These are phyloP conservation scores for Atractosteus spatula DNA, from an alignment of 2,113 vertebrate genomes.

Conservation along the genomic window DNA sequence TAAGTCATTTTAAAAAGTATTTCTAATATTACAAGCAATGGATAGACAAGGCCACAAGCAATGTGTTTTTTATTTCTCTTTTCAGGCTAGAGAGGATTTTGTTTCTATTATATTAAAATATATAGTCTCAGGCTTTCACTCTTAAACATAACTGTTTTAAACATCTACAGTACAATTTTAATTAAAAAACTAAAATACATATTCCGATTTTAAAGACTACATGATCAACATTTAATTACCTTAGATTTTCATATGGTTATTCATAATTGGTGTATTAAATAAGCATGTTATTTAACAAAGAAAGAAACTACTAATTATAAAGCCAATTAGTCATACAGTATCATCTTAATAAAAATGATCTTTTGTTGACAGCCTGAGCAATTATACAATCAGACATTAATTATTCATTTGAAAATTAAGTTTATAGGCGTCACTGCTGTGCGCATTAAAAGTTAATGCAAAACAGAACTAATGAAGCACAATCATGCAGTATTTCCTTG, in stretches of 20 bases:
- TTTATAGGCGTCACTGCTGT: conserved; percentile 60
- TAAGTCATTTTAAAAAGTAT: too few relatives aligned
- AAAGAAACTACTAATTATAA: conserved; percentile 64
- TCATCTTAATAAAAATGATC: conserved; percentile 75
- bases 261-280: conserved; percentile 65
- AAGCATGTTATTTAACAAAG: conserved; percentile 63
- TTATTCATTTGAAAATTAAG: conserved; percentile 78
- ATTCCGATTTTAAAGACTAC: not conserved
- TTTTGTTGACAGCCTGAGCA: conserved; percentile 72
- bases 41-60: too few relatives aligned
- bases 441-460: not conserved
- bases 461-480: not conserved
- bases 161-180: conserved; percentile 21
- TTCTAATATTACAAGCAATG: too few relatives aligned
- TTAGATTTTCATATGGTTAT: too few relatives aligned
- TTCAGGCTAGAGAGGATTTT: too few relatives aligned
- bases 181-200: conserved; percentile 39
- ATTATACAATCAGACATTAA: conserved; percentile 72
- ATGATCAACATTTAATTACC: conserved; percentile 23
- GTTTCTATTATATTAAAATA: too few relatives aligned
- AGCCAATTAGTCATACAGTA: conserved; percentile 74
- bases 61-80: too few relatives aligned
- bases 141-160: too few relatives aligned
- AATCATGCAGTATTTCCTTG: not conserved
- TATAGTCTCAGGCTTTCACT: too few relatives aligned